phyloP scores from a whole-genome alignment of 2,113 vertebrate species.

The Cyphomyrus discorhynchus region DNA sequence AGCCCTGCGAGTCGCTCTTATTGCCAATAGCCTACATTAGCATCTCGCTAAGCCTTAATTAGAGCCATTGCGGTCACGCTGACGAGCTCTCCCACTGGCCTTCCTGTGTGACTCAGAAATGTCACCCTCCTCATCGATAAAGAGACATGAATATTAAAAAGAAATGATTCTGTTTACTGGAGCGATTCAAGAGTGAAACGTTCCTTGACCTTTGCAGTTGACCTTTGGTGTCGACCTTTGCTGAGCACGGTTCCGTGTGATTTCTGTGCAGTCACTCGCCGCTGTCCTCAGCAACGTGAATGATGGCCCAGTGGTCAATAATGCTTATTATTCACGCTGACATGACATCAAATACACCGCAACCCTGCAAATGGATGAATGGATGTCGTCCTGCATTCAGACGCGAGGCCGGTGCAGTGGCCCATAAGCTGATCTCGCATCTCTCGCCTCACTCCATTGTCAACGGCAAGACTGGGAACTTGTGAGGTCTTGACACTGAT shows the following conservation, averaged over 20 bases:
- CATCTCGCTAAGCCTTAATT: background rate
- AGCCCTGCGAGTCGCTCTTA: background rate
- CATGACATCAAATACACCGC: background rate
- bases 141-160: background rate
- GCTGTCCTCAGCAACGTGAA: background rate
- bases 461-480: background rate
- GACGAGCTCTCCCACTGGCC: background rate
- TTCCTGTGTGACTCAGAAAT: background rate
- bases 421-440: background rate
- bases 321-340: background rate
- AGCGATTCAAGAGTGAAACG: background rate
- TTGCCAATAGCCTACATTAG: background rate
- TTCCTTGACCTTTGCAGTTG: background rate
- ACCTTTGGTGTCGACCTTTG: background rate
- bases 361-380: background rate
- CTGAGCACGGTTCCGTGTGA: background rate
- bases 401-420: background rate
- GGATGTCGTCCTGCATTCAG: background rate
- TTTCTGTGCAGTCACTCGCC: background rate
- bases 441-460: background rate
- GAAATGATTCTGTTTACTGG: background rate
- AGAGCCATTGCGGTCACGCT: background rate
- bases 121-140: background rate
- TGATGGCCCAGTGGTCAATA: background rate
- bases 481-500: background rate